A percentile compares a stretch with the other conserved stretches of the same genome.
phyloP scores from a whole-genome alignment of 2,888 invertebrate species.

The Steinernema scapterisci region DNA sequence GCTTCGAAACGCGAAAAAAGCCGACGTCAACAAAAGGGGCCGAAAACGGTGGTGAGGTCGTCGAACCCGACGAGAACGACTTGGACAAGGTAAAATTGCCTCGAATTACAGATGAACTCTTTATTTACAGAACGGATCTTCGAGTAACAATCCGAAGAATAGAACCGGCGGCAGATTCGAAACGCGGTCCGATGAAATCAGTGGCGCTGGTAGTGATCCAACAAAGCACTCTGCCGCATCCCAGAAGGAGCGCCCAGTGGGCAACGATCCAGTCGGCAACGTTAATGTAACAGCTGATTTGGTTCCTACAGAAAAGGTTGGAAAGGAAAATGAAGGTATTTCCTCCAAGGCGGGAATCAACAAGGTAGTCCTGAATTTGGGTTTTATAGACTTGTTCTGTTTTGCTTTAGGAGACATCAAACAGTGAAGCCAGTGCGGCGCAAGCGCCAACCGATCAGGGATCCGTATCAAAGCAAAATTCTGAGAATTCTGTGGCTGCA shows the following conservation, averaged over 20 bases:
- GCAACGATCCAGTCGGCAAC: not conserved
- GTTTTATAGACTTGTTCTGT: too few species aligned
- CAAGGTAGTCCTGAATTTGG: too few species aligned
- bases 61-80: slow-evolving; percentile 2
- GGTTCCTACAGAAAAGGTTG: too few species aligned
- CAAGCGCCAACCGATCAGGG: not conserved
- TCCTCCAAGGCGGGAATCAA: not conserved
- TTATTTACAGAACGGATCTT: not conserved
- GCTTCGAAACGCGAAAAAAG: not conserved
- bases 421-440: too few species aligned
- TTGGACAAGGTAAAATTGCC: slow-evolving; percentile 15
- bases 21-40: not conserved
- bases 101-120: not conserved
- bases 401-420: too few species aligned
- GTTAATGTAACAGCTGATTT: slow-evolving; percentile 35
- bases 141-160: not conserved
- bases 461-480: too few species aligned
- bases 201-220: slow-evolving; percentile 37
- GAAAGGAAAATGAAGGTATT: too few species aligned
- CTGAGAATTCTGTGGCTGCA: too few species aligned
- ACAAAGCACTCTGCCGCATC: not conserved
- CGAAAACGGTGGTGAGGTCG: slow-evolving; percentile 10
- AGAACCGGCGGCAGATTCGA: slow-evolving; percentile 22
- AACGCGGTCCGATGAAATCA: slow-evolving; percentile 35
- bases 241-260: too few species aligned